Evolutionary conservation across 2,797 vertebrate species (phyloP).

Genomic region (Eupleurogrammus muticus): DNA sequence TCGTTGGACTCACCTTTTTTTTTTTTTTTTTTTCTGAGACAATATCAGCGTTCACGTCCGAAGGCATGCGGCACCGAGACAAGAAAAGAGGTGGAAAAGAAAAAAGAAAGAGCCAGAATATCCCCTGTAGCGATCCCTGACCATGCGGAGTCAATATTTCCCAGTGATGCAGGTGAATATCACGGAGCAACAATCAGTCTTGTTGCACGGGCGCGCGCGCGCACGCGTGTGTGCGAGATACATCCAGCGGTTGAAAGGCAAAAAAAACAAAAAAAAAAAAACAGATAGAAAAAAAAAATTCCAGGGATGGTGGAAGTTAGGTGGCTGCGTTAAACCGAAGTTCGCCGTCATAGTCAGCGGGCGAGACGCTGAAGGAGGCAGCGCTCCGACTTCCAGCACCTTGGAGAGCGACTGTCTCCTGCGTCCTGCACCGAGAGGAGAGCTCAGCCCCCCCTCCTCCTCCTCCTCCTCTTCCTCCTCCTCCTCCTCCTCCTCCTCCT

Average conservation of each 20-base stretch:
- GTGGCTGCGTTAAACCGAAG: not conserved
- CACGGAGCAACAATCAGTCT: conserved; percentile 65
- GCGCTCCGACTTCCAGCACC: conserved; percentile 79
- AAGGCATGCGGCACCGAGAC: conserved; percentile 36
- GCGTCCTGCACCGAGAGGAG: conserved; percentile 67
- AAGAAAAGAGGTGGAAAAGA: not conserved
- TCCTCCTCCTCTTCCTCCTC: conserved; percentile 4
- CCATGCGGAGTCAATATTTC: conserved; percentile 80
- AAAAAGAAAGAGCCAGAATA: conserved; percentile 28
- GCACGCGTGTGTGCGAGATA: conserved; percentile 35
- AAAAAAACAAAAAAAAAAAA: conserved; percentile 10
- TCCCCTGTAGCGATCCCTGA: conserved; percentile 67
- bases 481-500: not conserved
- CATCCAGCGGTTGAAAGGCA: conserved; percentile 66
- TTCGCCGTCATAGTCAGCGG: conserved; percentile 39
- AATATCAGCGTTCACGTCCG: conserved; percentile 63
- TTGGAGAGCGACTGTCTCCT: conserved; percentile 78
- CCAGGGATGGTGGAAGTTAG: conserved; percentile 58
- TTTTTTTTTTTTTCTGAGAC: too few relatives aligned
- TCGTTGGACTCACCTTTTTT: conserved; percentile 65
- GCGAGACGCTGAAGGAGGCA: conserved; percentile 55
- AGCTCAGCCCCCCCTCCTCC: conserved; percentile 43
- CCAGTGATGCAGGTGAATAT: conserved; percentile 72
- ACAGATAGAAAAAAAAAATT: conserved; percentile 43
- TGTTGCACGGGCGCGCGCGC: conserved; percentile 54